Evolutionary conservation across 2,888 invertebrate species (phyloP), one percentile per base, ranked within the genome.

Genomic region (Erannis defoliaria): DNA sequence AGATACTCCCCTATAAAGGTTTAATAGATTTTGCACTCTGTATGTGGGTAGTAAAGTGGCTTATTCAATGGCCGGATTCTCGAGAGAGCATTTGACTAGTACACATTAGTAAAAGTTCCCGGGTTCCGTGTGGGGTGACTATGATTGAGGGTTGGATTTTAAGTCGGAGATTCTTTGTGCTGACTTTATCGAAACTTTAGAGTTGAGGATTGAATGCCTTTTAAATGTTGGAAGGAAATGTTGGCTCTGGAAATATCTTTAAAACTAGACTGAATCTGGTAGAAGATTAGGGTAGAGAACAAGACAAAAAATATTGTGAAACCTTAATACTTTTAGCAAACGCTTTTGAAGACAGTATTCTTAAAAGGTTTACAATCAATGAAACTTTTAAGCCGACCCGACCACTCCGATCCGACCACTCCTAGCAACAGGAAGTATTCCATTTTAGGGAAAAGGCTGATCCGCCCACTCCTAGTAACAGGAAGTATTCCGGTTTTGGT

Each of bases 41-140:
- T 77, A 50, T 61, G 73, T 51, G 64, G 67, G 72, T 62, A 61
- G 72, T 84, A 89, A 76, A 79, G 85, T 73, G 71, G 75, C 73
- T 81, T 86, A 86, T 92, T 76, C 79, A 72, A 76, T 76, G 81
- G 70, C 68, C 67, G 64, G 73, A 79, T 73, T 75, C 89, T 85
- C 89, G 77, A 85, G 89, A 88, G 90, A 89, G 90, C 90, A 91
- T 92, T 91, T 92, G 91, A 90, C 91, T 92, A 89, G 88, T 82
- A 84, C 86, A 86, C 88, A 92, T 92, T 91, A 91, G 90, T 91
- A 90, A 91, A 90, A 90, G 88, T 89, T 90, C 86, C 83, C 85
- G 80, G 77, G 85, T 82, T 84, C 78, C 73, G 72, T 65, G 72
- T 85, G 79, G 77, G 80, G 85, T 81, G 74, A 71, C 86, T 76